Evolutionary conservation across 64 coral and sea anemone genomes (phyloP), one percentile per base, ranked within the genome.

Genomic region (Catalaphyllia jardinei): DNA sequence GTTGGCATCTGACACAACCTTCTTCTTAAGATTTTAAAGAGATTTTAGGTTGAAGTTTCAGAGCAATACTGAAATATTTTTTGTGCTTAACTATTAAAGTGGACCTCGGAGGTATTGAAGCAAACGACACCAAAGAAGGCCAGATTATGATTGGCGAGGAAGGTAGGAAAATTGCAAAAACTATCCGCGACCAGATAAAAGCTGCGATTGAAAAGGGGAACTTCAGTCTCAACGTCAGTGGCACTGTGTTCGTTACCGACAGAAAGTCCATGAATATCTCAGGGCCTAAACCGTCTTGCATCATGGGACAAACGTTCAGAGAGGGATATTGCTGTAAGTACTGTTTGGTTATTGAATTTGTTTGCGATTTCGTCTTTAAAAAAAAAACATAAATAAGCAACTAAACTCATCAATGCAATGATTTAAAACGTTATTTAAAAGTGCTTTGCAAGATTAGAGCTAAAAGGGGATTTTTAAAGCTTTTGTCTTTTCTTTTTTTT

Each of bases 301-400:
- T 4, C 19, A 60, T 20, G n/a, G 88, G 88, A 22, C 88, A 90
- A 74, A 64, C 72, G 46, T 82, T 38, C 15, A 90, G 79, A 60
- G 78, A 79, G 31, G 65, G 63, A 57, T 29, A 73, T 50, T 90
- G 88, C 18, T 24, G 88, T 90, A 90, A 82, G 49, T 90, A 24
- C 10, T 0, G 65, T 8, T 11, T 11, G 22, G 1, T 25, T 25
- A n/a, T 8, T 69, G 24, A 11, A 7, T 27, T 69, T 10, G 19
- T 67, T 67, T 69, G n/a, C 3, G 0, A 10, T 67, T 67, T n/a
- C 3, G 3, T 0, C 27, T 67, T 0, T n/a, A n/a, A n/a, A 8
- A 11, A 11, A 55, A 9, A 9, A 1, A 4, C 52, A 14, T 55
- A 55, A 55, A 14, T 55, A 8, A 55, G 38, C 38, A 39, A 39